Evolutionary conservation across 2,797 vertebrate species (phyloP).

Genomic region (Anomalospiza imberbis): DNA sequence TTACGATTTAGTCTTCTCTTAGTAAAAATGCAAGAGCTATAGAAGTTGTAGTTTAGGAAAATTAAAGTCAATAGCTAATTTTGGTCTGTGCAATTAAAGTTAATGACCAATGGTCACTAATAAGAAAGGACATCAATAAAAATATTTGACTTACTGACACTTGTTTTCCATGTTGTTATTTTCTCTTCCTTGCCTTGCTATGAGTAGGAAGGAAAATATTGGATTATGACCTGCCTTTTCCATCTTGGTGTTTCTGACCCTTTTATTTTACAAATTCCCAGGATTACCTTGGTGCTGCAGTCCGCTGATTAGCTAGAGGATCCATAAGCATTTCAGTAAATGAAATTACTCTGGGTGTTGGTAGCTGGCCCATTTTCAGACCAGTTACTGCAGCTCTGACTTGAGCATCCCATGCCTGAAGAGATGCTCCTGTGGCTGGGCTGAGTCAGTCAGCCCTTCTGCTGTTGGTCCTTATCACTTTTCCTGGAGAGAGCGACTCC

Average conservation of each 20-base stretch:
- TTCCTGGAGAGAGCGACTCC: rapidly evolving
- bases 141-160: not conserved
- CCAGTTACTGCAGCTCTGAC: not conserved
- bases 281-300: not conserved
- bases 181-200: not conserved
- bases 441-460: not conserved
- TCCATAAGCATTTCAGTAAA: not conserved
- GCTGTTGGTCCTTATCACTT: not conserved
- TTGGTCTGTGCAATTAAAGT: not conserved
- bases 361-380: rapidly evolving
- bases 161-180: not conserved
- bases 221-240: not conserved
- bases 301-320: not conserved
- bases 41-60: not conserved
- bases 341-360: not conserved
- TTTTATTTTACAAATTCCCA: not conserved
- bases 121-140: slow-evolving; percentile 28
- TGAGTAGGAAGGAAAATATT: not conserved
- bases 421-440: not conserved
- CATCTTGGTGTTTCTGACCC: not conserved
- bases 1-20: not conserved
- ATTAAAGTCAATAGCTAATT: not conserved
- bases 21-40: not conserved
- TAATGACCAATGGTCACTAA: not conserved
- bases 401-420: not conserved